Evolutionary conservation across 2,797 vertebrate genomes (phyloP), one percentile per base, ranked within the genome.

Genomic region (Falco berigora): DNA sequence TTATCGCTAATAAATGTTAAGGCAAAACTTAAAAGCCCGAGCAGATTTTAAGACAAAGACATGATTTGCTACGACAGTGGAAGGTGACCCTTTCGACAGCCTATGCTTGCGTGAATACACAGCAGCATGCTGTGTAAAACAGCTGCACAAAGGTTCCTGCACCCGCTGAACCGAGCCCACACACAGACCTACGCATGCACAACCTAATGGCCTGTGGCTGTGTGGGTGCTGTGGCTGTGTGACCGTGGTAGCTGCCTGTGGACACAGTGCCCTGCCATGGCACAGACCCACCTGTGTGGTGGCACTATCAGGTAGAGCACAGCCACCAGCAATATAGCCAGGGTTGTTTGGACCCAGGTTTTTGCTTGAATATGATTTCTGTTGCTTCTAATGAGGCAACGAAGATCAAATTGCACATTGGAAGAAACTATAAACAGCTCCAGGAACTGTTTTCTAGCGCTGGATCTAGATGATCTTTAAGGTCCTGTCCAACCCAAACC

Each of bases 181-280:
- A 7, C 38, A 9, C 5, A 12, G 30, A 6, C 17, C 23, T 14
- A 40, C 12, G 28, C 0, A 2, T 16, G 9, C 20, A 4, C 47
- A 11, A 12, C 3, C 2, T 2, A 2, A 1, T 2, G 15, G 36
- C 40, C 53, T 0, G 10, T 6, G n/a, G 30, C 62, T 2, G 13
- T 7, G 59, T 1, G 40, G 47, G 25, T 16, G 58, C 34, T 1
- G 10, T 7, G 53, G 49, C 32, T 14, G 34, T 14, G 10, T 24
- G 66, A 4, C 6, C 12, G 22, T 5, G 24, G 46, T 5, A 20
- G 52, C 40, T 25, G 42, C 17, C 28, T 0, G 28, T 9, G 22
- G 34, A 44, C 4, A 3, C 69, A 1, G 69, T 4, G 56, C 16
- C 27, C 27, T 14, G 30, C 36, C 5, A 18, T 13, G 3, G 23